phyloP scores from a whole-genome alignment of 2,113 vertebrate genomes.

The Lampris megalopsis region DNA sequence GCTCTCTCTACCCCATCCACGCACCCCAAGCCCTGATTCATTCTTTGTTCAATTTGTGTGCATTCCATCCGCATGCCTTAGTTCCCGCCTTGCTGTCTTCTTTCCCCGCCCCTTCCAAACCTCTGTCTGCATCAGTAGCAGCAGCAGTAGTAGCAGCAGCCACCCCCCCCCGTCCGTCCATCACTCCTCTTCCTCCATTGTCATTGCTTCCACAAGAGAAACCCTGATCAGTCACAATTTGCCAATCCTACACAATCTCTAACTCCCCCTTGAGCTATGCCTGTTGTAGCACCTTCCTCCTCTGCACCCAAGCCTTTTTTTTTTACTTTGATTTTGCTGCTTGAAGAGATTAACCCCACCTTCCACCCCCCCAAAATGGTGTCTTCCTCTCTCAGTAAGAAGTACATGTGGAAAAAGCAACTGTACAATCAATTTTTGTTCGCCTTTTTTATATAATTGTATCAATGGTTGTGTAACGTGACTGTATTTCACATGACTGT shows the following conservation, averaged over 20 bases:
- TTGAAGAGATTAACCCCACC: constrained; percentile 65
- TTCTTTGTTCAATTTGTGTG: constrained; percentile 34
- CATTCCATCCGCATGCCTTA: constrained; percentile 69
- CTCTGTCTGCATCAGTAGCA: constrained; percentile 42
- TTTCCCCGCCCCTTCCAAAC: background rate
- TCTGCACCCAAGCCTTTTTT: background rate
- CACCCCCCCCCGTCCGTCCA: constrained; percentile 22
- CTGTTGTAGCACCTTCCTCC: constrained; percentile 43
- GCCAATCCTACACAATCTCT: constrained; percentile 1
- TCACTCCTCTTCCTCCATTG: background rate
- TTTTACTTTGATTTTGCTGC: constrained; percentile 47
- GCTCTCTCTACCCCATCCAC: constrained; percentile 12
- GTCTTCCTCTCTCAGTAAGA: constrained; percentile 79
- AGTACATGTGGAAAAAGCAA: constrained; percentile 74
- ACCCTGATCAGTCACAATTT: background rate
- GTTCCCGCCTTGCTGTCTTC: constrained; percentile 48
- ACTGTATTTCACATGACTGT: constrained; percentile 62
- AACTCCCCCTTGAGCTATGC: constrained; percentile 27
- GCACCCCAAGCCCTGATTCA: background rate
- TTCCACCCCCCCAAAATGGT: constrained; percentile 54
- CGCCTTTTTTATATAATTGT: constrained; percentile 72
- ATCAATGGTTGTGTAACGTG: constrained; percentile 64
- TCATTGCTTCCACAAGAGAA: constrained; percentile 20
- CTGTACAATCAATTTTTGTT: constrained; percentile 77
- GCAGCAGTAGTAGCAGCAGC: constrained; percentile 21